Conservation (phyloP, 1,140 invertebrate species). For the Papilio xuthus region DNA sequence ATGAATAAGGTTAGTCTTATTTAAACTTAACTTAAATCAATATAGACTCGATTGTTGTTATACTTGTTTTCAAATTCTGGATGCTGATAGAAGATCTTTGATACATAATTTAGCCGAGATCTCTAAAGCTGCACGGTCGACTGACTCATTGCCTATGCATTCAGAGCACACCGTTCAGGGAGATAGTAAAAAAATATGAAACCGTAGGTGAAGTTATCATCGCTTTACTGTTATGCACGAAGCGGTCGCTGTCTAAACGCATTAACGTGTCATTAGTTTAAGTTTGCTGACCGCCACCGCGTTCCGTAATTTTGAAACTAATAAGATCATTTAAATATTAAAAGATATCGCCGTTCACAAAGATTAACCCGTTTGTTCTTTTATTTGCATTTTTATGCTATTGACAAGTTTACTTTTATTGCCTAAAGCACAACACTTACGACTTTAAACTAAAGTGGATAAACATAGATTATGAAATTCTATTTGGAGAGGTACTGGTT, state of each 20-base stretch:
- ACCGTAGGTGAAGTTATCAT: conserved; percentile 74
- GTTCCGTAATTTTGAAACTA: conserved; percentile 39
- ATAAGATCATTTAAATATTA: neutral
- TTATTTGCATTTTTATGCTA: neutral
- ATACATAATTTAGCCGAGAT: conserved; percentile 2
- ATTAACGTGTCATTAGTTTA: conserved; percentile 77
- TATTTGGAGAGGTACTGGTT: neutral
- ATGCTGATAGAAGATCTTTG: neutral
- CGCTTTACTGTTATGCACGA: conserved; percentile 73
- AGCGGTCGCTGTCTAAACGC: conserved; percentile 63
- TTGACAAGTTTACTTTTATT: neutral
- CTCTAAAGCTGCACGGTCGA: conserved; percentile 51
- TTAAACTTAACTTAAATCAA: neutral
- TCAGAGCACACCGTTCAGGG: conserved; percentile 72
- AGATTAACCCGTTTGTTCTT: neutral
- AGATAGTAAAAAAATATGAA: conserved; percentile 76
- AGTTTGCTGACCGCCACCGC: conserved; percentile 74
- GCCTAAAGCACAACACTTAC: neutral
- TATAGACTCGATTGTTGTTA: neutral
- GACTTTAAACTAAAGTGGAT: neutral
- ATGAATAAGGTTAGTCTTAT: neutral
- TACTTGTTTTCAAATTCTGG: neutral
- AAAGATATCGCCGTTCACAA: conserved; percentile 2
- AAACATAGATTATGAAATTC: neutral
- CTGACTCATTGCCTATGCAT: conserved; percentile 80